Percentiles rank a stretch among this genome's conserved stretches.
Evolutionary conservation across 2,113 vertebrate genomes (phyloP).

Genomic region (Neotoma lepida): DNA sequence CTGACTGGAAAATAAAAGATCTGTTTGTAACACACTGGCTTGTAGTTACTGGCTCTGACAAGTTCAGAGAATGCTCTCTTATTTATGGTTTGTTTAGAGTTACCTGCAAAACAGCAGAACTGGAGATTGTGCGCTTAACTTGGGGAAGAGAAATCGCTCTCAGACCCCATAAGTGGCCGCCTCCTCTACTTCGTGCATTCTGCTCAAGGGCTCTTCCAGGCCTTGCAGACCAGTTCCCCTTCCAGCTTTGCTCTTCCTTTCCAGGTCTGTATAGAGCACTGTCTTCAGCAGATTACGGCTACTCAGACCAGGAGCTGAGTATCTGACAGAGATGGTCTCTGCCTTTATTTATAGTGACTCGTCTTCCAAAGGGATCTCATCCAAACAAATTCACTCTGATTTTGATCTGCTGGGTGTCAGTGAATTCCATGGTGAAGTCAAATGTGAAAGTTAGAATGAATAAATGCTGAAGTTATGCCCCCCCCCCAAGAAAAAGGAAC

Average conservation of each 20-base stretch:
- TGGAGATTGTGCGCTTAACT: neutral
- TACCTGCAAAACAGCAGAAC: conserved; percentile 46
- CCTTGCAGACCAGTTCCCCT: neutral
- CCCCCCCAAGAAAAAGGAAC: too few relatives aligned
- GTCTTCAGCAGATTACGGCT: neutral
- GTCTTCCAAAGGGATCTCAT: conserved; percentile 20
- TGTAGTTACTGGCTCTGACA: conserved; percentile 71
- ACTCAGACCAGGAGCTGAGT: conserved; percentile 18
- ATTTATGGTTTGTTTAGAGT: conserved; percentile 66
- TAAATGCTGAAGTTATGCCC: neutral
- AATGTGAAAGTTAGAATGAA: neutral
- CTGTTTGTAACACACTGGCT: conserved; percentile 73
- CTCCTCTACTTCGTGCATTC: neutral
- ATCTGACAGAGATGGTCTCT: conserved; percentile 8
- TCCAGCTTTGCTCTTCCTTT: neutral
- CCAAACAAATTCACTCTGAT: neutral
- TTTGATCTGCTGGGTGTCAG: conserved; percentile 3
- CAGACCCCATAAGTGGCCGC: rapidly evolving
- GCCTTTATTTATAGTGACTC: conserved; percentile 53
- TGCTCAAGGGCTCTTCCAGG: neutral
- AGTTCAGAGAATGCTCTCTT: neutral
- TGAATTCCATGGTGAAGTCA: conserved; percentile 35
- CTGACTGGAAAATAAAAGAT: conserved; percentile 82
- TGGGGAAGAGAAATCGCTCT: neutral
- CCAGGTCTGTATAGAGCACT: neutral